Evolutionary conservation across 2,797 vertebrate species (phyloP).

Genomic region (Aratinga solstitialis): DNA sequence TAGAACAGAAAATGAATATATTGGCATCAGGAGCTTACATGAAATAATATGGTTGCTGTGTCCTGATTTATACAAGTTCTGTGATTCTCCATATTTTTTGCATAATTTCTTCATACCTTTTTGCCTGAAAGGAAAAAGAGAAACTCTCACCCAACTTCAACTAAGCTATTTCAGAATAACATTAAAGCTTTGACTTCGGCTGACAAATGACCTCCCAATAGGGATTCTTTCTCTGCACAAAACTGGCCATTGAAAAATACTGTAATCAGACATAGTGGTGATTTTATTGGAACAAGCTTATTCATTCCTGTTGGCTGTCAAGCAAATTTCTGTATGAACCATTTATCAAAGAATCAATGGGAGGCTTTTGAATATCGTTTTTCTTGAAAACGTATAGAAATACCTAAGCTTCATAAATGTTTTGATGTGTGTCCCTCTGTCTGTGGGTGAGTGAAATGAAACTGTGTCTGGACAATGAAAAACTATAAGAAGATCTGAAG

Average conservation of each 20-base stretch:
- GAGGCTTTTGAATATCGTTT: slow-evolving; percentile 47
- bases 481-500: neutral
- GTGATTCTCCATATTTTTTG: neutral
- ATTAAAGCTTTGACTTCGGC: slow-evolving; percentile 10
- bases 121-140: neutral
- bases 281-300: slow-evolving; percentile 67
- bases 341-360: slow-evolving; percentile 62
- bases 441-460: slow-evolving; percentile 10
- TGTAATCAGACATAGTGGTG: slow-evolving; percentile 56
- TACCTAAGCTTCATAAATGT: slow-evolving; percentile 36
- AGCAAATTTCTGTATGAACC: slow-evolving; percentile 49
- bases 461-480: slow-evolving; percentile 9
- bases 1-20: neutral
- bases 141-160: slow-evolving; percentile 19
- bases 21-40: neutral
- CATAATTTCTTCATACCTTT: neutral
- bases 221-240: slow-evolving; percentile 44
- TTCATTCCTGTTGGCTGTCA: slow-evolving; percentile 66
- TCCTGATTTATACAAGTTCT: neutral
- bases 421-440: slow-evolving; percentile 5
- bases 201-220: slow-evolving; percentile 32
- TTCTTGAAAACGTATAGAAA: slow-evolving; percentile 30
- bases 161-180: slow-evolving; percentile 33
- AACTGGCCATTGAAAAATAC: slow-evolving; percentile 65
- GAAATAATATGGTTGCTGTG: neutral